Evolutionary conservation across 2,113 vertebrate species (phyloP), one percentile per base, ranked within the genome.

Genomic region (Perccottus glenii): DNA sequence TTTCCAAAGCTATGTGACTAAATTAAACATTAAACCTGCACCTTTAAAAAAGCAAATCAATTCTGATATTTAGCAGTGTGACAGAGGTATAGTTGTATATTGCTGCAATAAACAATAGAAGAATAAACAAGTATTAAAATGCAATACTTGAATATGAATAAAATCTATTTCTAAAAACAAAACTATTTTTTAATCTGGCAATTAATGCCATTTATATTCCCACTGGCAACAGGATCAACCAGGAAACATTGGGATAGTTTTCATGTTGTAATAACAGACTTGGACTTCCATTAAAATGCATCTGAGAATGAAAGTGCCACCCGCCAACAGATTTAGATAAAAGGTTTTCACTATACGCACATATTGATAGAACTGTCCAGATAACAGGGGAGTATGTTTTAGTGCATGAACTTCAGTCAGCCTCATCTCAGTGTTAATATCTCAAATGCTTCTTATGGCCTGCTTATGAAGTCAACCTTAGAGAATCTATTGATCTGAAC

Each of bases 371-470:
- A 70, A 43, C 35, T 63, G 59, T 77, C 70, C 66, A 27, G 53
- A 70, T 60, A n/a, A 60, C 35, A 14, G 49, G 56, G 11, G 55
- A 10, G 27, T 32, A 36, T 33, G 49, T 33, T 63, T 49, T 56
- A 48, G 60, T 36, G 40, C 62, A 40, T 91, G 90, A 92, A 91
- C 91, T 85, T 81, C 70, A 58, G 67, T 36, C 72, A 81, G 83
- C 84, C 84, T 87, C 76, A 45, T 60, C 67, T 72, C 67, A 8
- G 53, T 53, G 75, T 86, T 92, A 90, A 92, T 91, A 88, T 89
- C 86, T 78, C 59, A 81, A 85, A 88, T 66, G 82, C 84, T 82
- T 84, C 89, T 87, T 86, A 88, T 90, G 89, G 89, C 89, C 89
- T 82, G 81, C 90, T 92, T 89, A 87, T 87, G 80, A 89, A 89